Evolutionary conservation across 2,888 invertebrate genomes (phyloP), one percentile per base, ranked within the genome.

Genomic region (Apeira syringaria): DNA sequence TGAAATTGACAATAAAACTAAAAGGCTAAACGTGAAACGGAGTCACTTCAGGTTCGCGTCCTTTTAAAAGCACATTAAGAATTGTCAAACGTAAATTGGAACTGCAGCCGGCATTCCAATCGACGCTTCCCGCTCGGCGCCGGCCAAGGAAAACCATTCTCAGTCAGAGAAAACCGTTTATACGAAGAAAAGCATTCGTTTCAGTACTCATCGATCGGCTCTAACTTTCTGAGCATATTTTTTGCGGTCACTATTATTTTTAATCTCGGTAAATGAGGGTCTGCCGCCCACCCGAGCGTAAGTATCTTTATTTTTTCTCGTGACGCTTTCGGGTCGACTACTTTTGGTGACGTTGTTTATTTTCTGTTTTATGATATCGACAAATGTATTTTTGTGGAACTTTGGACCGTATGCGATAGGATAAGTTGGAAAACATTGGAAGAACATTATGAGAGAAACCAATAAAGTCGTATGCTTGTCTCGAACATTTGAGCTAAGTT

Each of bases 61-160:
- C 34, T 24, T 44, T 37, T 37, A 27, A 28, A 28, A 37, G 37
- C 30, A 43, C 29, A 43, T 43, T 37, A 43, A 36, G 32, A 10
- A 22, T 36, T 28, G 26, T 29, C 22, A 13, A 37, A 10, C n/a
- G 18, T 22, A 44, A 37, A 29, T 28, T 29, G 15, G 30, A 26
- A 30, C 35, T 13, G 37, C 28, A 33, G 24, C 22, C 24, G n/a
- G 17, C 8, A 26, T 18, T 30, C 32, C 37, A 22, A 37, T 33
- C 32, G 44, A 9, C 18, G 17, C 10, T 18, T 29, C 15, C 25
- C 25, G 37, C 28, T 31, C n/a, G 27, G 12, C 26, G 30, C 7
- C 25, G 28, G 8, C 17, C n/a, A 20, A 28, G 26, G 32, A 11
- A 43, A 35, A 18, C 22, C 22, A n/a, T 29, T 36, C 29, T 13